Evolutionary conservation across 2,888 invertebrate genomes (phyloP).

Genomic region (Clanis bilineata): DNA sequence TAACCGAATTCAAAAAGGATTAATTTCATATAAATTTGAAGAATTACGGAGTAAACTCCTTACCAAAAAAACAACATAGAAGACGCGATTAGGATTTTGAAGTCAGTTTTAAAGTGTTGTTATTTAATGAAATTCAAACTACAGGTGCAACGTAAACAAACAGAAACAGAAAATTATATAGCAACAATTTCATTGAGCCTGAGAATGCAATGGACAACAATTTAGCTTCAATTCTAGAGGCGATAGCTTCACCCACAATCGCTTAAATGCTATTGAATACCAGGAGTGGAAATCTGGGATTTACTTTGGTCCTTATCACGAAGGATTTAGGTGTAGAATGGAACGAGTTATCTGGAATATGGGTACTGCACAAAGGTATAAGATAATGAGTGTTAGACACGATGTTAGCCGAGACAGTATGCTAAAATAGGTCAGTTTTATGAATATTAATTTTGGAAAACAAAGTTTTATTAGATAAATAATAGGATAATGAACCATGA

Average conservation of each 20-base stretch:
- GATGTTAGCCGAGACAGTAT: conserved; percentile 10
- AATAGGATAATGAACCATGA: too few relatives aligned
- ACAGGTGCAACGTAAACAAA: background rate
- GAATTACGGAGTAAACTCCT: too few relatives aligned
- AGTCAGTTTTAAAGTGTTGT: too few relatives aligned
- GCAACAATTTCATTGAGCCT: background rate
- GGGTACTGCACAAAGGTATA: conserved; percentile 23
- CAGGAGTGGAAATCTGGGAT: background rate
- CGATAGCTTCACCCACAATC: background rate
- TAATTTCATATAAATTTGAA: too few relatives aligned
- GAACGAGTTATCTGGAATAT: conserved; percentile 2
- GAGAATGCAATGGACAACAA: conserved; percentile 5
- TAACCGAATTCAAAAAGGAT: too few relatives aligned
- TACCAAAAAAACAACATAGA: too few relatives aligned
- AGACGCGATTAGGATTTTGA: too few relatives aligned
- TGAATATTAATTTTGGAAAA: background rate
- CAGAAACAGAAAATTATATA: background rate
- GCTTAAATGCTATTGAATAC: conserved; percentile 4
- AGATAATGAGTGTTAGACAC: conserved; percentile 26
- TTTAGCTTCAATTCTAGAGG: conserved; percentile 5
- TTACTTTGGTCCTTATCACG: conserved; percentile 9
- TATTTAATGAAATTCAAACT: too few relatives aligned
- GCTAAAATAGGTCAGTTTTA: background rate
- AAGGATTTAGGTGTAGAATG: conserved; percentile 16
- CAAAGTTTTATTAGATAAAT: background rate